Evolutionary conservation across 2,113 vertebrate species (phyloP).

Genomic region (Gobio gobio): DNA sequence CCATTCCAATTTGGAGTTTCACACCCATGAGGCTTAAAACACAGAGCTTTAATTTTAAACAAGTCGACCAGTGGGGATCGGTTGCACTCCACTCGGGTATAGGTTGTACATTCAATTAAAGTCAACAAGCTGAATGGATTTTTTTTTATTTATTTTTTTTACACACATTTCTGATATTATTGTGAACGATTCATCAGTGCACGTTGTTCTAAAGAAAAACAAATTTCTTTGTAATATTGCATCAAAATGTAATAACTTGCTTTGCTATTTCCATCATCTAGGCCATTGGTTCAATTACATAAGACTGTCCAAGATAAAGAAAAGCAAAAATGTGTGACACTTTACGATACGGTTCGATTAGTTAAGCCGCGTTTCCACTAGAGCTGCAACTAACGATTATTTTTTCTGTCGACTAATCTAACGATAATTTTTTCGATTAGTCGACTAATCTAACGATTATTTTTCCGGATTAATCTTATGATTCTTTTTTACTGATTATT

Average conservation of each 20-base stretch:
- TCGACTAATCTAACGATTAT: no score
- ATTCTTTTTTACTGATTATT: no score
- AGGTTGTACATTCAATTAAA: slow-evolving; percentile 24
- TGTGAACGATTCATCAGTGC: neutral
- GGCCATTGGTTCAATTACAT: neutral
- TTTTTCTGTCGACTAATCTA: no score
- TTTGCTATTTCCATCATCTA: neutral
- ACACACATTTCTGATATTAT: neutral
- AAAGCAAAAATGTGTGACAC: no score
- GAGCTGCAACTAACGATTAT: no score
- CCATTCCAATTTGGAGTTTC: neutral
- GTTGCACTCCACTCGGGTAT: neutral
- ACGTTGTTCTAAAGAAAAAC: neutral
- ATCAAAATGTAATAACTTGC: neutral
- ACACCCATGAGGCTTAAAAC: slow-evolving; percentile 16
- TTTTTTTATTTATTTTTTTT: neutral
- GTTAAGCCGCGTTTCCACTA: no score
- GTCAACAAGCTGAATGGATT: slow-evolving; percentile 10
- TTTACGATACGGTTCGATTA: no score
- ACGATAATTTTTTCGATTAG: no score
- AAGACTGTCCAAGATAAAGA: no score
- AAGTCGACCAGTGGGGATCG: neutral
- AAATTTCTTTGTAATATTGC: neutral
- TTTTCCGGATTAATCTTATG: no score
- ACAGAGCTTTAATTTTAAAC: slow-evolving; percentile 15